Evolutionary conservation across 1,140 invertebrate genomes (phyloP), one percentile per base, ranked within the genome.

Genomic region (Nomia melanderi): DNA sequence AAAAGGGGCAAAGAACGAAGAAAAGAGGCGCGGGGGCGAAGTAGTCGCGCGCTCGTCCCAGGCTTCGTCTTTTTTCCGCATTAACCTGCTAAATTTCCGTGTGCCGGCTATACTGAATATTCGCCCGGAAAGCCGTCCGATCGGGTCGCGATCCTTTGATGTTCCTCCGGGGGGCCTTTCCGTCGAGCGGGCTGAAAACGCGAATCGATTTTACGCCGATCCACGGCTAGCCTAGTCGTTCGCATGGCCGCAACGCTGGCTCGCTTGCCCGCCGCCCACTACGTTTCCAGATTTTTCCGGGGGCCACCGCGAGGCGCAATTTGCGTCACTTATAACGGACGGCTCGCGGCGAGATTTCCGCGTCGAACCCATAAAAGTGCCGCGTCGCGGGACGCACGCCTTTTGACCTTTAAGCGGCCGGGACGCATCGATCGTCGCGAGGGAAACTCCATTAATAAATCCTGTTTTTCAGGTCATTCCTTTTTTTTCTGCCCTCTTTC

Each of bases 61-160:
- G 41, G 20, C 14, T 25, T 75, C 7, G 41, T 36, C 56, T 69
- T 69, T 79, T 62, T 59, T 82, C n/a, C 60, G 59, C 73, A 81
- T 81, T 81, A 84, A 84, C 59, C 74, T 31, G 56, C 59, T 81
- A 81, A 84, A 84, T 77, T 84, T 81, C 82, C 83, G 47, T 54
- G 57, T 63, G 69, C 36, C 62, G 4, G 50, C 36, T 67, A 67
- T 39, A 54, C 25, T 25, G 77, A 76, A 80, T 73, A 80, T 80
- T 83, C 67, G 41, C 53, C 47, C 44, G 72, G 64, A 74, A 83
- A 83, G 70, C 82, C 50, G 64, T 20, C 36, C 72, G 72, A 73
- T 83, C 82, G 78, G 20, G 54, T 69, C 50, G 71, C 67, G 72
- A n/a, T 84, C 77, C 82, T 83, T 83, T 83, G 81, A 84, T 71